Percentiles rank a stretch among this genome's conserved stretches.
Conservation (phyloP, 2,797 vertebrate species). For the Propithecus perrieri region DNA sequence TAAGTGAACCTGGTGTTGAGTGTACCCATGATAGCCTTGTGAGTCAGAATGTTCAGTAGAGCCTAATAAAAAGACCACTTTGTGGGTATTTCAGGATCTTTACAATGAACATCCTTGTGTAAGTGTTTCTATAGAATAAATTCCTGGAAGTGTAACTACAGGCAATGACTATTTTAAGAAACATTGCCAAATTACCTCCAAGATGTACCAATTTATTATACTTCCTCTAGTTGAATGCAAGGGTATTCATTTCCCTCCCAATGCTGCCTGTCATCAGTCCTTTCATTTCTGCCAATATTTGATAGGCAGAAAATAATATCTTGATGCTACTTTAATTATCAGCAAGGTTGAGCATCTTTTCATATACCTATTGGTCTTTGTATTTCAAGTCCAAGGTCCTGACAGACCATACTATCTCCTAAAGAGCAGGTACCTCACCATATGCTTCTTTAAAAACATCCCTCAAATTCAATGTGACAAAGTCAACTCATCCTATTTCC, state of each 20-base stretch:
- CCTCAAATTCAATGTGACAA: neutral
- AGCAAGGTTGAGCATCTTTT: conserved; percentile 10
- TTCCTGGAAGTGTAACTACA: neutral
- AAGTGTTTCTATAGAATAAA: neutral
- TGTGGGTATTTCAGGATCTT: neutral
- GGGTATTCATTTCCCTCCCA: neutral
- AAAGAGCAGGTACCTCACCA: neutral
- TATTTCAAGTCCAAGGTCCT: neutral
- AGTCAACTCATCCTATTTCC: neutral
- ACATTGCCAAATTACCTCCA: neutral
- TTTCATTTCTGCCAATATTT: neutral
- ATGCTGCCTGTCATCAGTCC: neutral
- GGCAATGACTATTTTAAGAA: conserved; percentile 5
- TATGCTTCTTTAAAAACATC: neutral
- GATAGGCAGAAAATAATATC: neutral
- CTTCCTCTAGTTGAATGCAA: neutral
- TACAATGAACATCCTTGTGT: neutral
- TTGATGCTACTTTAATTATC: neutral
- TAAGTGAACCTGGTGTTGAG: neutral
- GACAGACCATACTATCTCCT: neutral
- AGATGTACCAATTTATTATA: neutral
- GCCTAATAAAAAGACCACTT: neutral
- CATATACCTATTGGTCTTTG: neutral
- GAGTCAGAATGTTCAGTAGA: neutral
- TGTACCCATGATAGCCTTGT: neutral